Evolutionary conservation across 2,888 invertebrate genomes (phyloP).

Genomic region (Axea sp.): DNA sequence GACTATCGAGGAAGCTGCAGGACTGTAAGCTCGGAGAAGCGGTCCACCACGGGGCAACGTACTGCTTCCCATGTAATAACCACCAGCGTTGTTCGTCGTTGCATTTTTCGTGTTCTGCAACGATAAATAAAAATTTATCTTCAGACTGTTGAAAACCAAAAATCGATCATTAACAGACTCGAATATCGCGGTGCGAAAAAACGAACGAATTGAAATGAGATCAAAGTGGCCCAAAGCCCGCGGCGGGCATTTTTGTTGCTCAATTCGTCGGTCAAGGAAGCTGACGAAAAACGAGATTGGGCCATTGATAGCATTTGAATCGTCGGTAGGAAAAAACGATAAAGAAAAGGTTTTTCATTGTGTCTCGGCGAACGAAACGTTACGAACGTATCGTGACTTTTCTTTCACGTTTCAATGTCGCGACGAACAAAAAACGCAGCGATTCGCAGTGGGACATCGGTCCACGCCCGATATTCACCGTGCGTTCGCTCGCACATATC

Average conservation of each 20-base stretch:
- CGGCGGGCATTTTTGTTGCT: no score
- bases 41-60: constrained; percentile 86
- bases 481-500: constrained; percentile 32
- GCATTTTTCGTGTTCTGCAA: constrained; percentile 81
- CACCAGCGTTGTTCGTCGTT: constrained; percentile 79
- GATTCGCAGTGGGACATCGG: constrained; percentile 15
- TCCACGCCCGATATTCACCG: constrained; percentile 32
- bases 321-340: no score
- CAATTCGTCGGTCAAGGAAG: no score
- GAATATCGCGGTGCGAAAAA: no score
- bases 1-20: constrained; percentile 80
- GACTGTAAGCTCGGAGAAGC: constrained; percentile 85
- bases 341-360: no score
- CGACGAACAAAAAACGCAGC: constrained; percentile 26
- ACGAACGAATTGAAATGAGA: no score
- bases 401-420: constrained; percentile 41
- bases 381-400: background rate
- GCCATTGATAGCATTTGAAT: no score
- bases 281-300: no score
- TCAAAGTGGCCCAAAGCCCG: no score
- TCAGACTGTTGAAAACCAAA: no score
- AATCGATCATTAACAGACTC: no score
- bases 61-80: constrained; percentile 86
- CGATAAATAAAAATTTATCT: no score
- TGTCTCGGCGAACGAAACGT: background rate